Percentiles rank a stretch among this genome's conserved stretches.
Evolutionary conservation across 2,113 vertebrate genomes (phyloP).

Genomic region (Aptenodytes patagonicus): DNA sequence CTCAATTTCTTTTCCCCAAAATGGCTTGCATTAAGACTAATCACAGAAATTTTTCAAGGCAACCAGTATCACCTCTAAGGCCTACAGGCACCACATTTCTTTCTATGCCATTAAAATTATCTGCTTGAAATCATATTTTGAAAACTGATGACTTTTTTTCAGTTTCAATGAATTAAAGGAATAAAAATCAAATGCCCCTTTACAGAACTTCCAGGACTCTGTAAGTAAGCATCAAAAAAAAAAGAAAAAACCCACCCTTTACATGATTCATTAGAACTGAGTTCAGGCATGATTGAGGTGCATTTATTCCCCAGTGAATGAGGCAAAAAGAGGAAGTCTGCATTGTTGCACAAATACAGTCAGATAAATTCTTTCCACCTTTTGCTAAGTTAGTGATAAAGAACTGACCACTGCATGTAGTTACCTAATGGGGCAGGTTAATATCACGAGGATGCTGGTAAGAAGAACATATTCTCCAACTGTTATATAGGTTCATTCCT

Average conservation of each 20-base stretch:
- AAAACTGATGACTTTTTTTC: not conserved
- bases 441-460: not conserved
- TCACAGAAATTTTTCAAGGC: not conserved
- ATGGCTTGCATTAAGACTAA: not conserved
- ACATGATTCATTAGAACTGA: not conserved
- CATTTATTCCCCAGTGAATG: not conserved
- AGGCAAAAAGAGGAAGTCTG: not conserved
- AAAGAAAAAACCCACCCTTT: not conserved
- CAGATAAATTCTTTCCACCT: not conserved
- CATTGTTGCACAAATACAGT: not conserved
- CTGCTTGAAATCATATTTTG: not conserved
- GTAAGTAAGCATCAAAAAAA: not conserved
- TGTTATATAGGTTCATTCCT: not conserved
- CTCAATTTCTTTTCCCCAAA: not conserved
- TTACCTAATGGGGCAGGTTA: not conserved
- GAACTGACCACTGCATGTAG: not conserved
- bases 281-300: not conserved
- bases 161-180: not conserved
- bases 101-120: not conserved
- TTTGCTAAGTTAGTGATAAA: not conserved
- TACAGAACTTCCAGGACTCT: not conserved
- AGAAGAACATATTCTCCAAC: not conserved
- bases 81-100: not conserved
- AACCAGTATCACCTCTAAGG: not conserved
- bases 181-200: not conserved